Evolutionary conservation across 2,797 vertebrate species (phyloP).

Genomic region (Mus caroli): DNA sequence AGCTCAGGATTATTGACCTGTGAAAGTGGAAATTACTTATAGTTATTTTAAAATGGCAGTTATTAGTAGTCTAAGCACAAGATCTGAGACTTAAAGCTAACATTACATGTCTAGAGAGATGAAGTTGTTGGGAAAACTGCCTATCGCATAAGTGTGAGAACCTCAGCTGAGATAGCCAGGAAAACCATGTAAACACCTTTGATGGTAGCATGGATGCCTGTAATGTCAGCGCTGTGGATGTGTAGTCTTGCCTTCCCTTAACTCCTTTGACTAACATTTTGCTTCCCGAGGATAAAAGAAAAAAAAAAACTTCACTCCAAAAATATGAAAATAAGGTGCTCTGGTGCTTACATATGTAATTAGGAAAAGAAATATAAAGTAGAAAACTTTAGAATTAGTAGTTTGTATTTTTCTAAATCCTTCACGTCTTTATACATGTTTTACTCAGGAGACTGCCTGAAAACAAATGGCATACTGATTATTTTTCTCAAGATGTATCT

Average conservation of each 20-base stretch:
- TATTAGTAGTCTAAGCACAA: neutral
- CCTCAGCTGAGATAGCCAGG: neutral
- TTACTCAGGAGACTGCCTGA: neutral
- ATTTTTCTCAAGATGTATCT: neutral
- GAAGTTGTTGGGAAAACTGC: neutral
- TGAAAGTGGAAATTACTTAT: neutral
- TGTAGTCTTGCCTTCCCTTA: neutral
- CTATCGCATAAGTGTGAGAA: neutral
- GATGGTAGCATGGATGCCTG: too few species aligned
- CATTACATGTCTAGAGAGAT: neutral
- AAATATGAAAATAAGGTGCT: conserved; percentile 43
- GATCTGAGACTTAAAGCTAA: neutral
- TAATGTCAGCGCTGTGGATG: neutral
- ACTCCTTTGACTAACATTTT: neutral
- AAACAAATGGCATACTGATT: neutral
- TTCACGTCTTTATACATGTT: neutral
- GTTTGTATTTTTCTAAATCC: neutral
- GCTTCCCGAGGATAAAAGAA: neutral
- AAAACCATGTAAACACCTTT: neutral
- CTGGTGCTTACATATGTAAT: neutral
- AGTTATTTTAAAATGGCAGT: neutral
- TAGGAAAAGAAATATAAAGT: neutral
- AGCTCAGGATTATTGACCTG: neutral
- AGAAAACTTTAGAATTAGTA: neutral
- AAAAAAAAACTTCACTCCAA: neutral